Evolutionary conservation across 2,797 vertebrate species (phyloP).

Genomic region (Chelon auratus): DNA sequence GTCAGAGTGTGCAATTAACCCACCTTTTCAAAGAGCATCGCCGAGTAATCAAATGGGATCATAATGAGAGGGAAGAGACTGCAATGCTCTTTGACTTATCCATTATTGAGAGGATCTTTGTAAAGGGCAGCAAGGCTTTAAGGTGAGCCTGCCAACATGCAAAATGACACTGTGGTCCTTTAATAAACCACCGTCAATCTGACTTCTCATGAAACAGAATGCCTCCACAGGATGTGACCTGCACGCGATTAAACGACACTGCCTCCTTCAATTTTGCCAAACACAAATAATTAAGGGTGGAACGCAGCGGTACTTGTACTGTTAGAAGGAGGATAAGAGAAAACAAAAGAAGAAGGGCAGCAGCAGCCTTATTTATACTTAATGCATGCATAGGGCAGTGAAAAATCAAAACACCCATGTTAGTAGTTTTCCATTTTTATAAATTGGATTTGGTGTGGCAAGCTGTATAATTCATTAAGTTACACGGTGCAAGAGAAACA

Average conservation of each 20-base stretch:
- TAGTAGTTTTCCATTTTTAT: constrained; percentile 21
- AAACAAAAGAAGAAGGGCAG: not conserved
- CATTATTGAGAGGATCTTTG: constrained; percentile 69
- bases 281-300: constrained; percentile 27
- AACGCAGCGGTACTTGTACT: not conserved
- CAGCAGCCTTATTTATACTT: constrained; percentile 6
- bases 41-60: constrained; percentile 68
- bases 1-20: constrained; percentile 77
- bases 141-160: constrained; percentile 60
- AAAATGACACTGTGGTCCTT: constrained; percentile 57
- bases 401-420: not conserved
- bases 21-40: constrained; percentile 67
- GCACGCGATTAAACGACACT: constrained; percentile 28
- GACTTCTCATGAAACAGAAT: constrained; percentile 43
- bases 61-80: constrained; percentile 71
- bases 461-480: constrained; percentile 45
- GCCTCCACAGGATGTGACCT: constrained; percentile 47
- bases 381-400: constrained; percentile 9
- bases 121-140: constrained; percentile 61
- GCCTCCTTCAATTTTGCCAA: constrained; percentile 22
- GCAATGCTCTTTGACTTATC: constrained; percentile 59
- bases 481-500: constrained; percentile 28
- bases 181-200: constrained; percentile 48
- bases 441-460: constrained; percentile 6
- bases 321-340: not conserved